A percentile compares a stretch with the other conserved stretches of the same genome.
These are phyloP conservation scores for Hedya salicella DNA, from an alignment of 2,888 invertebrate species.

Conservation along the genomic window DNA sequence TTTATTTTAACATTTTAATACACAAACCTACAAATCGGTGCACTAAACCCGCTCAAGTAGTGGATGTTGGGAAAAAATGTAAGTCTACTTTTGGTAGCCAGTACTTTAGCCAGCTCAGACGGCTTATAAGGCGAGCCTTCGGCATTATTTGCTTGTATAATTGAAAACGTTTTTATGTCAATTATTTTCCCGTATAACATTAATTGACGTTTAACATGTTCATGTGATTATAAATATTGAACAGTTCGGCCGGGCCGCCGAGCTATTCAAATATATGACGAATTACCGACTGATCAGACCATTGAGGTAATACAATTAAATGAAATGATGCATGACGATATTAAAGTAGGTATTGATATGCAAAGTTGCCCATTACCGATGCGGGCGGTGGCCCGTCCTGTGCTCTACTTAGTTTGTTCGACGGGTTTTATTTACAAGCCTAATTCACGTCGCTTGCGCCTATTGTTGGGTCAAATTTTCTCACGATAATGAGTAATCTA, in stretches of 20 bases:
- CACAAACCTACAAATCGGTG: slow-evolving; percentile 57
- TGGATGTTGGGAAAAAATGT: slow-evolving; percentile 53
- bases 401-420: slow-evolving; percentile 62
- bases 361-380: slow-evolving; percentile 74
- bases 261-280: slow-evolving; percentile 47
- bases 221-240: slow-evolving; percentile 70
- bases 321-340: slow-evolving; percentile 82
- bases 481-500: slow-evolving; percentile 28
- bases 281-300: slow-evolving; percentile 58
- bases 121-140: slow-evolving; percentile 63
- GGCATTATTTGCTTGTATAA: slow-evolving; percentile 73
- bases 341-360: slow-evolving; percentile 83
- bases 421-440: slow-evolving; percentile 68
- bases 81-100: slow-evolving; percentile 60
- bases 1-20: slow-evolving; percentile 60
- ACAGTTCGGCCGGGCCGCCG: slow-evolving; percentile 48
- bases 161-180: slow-evolving; percentile 73
- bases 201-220: slow-evolving; percentile 77
- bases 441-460: slow-evolving; percentile 16
- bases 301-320: slow-evolving; percentile 81
- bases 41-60: slow-evolving; percentile 51
- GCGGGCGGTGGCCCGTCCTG: slow-evolving; percentile 73
- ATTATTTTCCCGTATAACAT: slow-evolving; percentile 70
- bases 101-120: slow-evolving; percentile 50
- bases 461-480: slow-evolving; percentile 24